Evolutionary conservation across 2,113 vertebrate species (phyloP).

Genomic region (Boleophthalmus pectinirostris): DNA sequence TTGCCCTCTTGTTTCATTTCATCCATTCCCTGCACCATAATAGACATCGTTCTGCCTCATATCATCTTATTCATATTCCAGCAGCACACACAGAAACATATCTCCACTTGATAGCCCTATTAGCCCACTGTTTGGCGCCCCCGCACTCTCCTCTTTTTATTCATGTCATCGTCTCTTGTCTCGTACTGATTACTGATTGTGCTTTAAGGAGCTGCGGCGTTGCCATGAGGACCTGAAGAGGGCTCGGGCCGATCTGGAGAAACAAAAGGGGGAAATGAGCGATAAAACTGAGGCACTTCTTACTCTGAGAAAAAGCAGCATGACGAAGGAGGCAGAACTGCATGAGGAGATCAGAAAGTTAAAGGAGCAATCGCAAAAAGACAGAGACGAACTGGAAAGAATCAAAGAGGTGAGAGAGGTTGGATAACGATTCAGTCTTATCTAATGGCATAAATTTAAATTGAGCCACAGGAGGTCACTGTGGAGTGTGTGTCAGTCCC

Average conservation of each 20-base stretch:
- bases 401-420: constrained; percentile 59
- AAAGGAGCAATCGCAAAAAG: constrained; percentile 73
- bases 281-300: constrained; percentile 77
- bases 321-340: constrained; percentile 73
- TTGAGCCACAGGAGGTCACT: background rate
- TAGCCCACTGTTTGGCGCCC: constrained; percentile 1
- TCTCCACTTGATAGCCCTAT: background rate
- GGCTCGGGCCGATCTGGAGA: constrained; percentile 62
- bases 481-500: background rate
- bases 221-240: constrained; percentile 73
- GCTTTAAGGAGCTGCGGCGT: constrained; percentile 77
- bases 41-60: constrained; percentile 13
- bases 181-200: constrained; percentile 5
- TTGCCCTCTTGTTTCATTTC: background rate
- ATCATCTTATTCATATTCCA: constrained; percentile 8
- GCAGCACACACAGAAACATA: constrained; percentile 2
- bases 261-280: constrained; percentile 64
- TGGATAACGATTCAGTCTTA: background rate
- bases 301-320: constrained; percentile 69
- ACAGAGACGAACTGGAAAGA: constrained; percentile 74
- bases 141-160: constrained; percentile 17
- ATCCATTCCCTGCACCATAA: background rate
- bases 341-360: constrained; percentile 66
- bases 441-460: background rate
- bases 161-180: constrained; percentile 25